Conservation (phyloP, 1,140 invertebrate species). For the Drosophila bocqueti region DNA sequence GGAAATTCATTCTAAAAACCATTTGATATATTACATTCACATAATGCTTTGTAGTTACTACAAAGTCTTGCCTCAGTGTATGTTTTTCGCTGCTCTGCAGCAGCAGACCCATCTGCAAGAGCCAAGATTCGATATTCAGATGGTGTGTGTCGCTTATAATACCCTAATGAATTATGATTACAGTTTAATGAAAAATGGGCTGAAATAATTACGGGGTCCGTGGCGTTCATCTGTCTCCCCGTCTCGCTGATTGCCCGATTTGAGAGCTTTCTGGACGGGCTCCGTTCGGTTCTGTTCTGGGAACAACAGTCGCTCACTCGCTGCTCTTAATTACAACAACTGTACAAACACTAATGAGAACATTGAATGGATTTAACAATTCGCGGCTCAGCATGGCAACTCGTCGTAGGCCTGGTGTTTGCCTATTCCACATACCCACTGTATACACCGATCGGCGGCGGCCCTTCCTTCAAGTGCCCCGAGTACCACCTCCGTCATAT, state of each 20-base stretch:
- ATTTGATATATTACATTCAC: background rate
- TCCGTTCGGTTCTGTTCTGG: conserved; percentile 17
- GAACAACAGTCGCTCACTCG: conserved; percentile 31
- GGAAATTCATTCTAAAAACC: background rate
- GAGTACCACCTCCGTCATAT: conserved; percentile 25
- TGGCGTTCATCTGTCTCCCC: conserved; percentile 23
- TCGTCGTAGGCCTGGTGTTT: conserved; percentile 31
- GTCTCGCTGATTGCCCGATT: conserved; percentile 33
- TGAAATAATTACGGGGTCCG: conserved; percentile 50
- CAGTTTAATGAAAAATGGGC: conserved; percentile 78
- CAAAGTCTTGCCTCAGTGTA: background rate
- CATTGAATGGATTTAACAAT: conserved; percentile 55
- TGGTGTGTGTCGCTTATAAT: conserved; percentile 46
- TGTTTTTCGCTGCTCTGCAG: conserved; percentile 24
- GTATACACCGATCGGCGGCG: conserved; percentile 15
- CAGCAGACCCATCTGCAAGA: conserved; percentile 46
- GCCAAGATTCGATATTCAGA: conserved; percentile 36
- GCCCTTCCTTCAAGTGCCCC: conserved; percentile 39
- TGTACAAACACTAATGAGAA: conserved; percentile 53
- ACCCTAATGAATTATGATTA: conserved; percentile 80
- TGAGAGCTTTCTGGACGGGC: conserved; percentile 39
- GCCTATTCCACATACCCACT: conserved; percentile 38
- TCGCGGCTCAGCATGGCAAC: conserved; percentile 39
- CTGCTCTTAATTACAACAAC: conserved; percentile 71
- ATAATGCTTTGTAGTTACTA: background rate